Evolutionary conservation across 1,140 invertebrate species (phyloP), one percentile per base, ranked within the genome.

Genomic region (Melanaphis sacchari): DNA sequence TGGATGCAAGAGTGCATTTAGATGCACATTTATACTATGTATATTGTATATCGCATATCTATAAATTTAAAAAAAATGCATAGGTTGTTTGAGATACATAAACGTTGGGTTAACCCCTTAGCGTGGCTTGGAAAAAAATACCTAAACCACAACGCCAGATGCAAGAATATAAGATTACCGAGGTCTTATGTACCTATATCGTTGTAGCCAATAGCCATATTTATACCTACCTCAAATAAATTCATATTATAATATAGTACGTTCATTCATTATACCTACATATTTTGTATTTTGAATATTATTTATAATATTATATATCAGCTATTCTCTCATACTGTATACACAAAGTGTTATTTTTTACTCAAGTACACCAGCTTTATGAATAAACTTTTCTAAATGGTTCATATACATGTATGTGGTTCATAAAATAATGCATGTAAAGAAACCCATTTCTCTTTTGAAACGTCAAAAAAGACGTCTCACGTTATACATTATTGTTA

Each of bases 401-500:
- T 87, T 49, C 46, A 18, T 36, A 85, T n/a, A 46, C n/a, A 18
- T 76, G n/a, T 31, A 26, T 22, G 18, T 76, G 4, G 59, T 31
- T 87, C 36, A 87, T 87, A 87, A 87, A 46, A 87, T 87, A 31
- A 38, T 46, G 41, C 8, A 31, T 43, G 41, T 49, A 36, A 36
- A 87, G 38, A 87, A 46, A 46, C n/a, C 18, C 85, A 46, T 87
- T 87, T 87, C 85, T 87, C 43, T 46, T 87, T 87, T 46, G 85
- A 87, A 18, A 87, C 85, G 85, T 87, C 85, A 85, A 85, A 85
- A 84, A 41, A 87, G 85, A 87, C 85, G 43, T 46, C 85, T 87
- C n/a, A 46, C 84, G 84, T 87, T 40, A 38, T 38, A 82, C 76
- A 38, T 82, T 82, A 38, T 38, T 82, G 22, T 82, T 87, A 2